phyloP scores from a whole-genome alignment of 2,113 vertebrate genomes.

The Capreolus pygargus region DNA sequence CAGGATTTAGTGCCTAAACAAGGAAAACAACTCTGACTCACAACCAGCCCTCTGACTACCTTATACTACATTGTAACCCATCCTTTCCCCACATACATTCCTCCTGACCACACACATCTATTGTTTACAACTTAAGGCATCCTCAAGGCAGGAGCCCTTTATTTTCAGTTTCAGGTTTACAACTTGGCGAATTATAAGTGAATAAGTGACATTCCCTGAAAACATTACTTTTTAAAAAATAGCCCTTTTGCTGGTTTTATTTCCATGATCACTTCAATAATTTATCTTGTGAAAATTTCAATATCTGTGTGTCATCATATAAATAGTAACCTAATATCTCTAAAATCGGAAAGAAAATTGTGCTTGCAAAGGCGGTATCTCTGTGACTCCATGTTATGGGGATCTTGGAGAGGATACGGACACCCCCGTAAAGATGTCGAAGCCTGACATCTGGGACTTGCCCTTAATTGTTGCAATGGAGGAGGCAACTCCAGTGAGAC shows the following conservation, averaged over 20 bases:
- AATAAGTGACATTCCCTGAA: background rate
- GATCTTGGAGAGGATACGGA: rapidly evolving
- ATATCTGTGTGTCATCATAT: background rate
- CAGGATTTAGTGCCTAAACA: background rate
- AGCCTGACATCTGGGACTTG: too few relatives aligned
- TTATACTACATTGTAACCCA: background rate
- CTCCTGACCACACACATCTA: background rate
- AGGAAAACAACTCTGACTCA: background rate
- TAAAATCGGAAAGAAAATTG: background rate
- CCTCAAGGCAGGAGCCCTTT: background rate
- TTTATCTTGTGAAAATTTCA: background rate
- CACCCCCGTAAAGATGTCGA: rapidly evolving
- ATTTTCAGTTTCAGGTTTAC: background rate
- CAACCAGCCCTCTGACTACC: background rate
- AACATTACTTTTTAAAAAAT: background rate
- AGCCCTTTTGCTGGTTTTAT: background rate
- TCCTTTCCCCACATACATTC: background rate
- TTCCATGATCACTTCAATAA: background rate
- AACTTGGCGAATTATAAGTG: background rate
- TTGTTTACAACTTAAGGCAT: background rate
- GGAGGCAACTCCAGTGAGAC: background rate
- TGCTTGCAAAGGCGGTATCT: background rate
- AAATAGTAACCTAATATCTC: background rate
- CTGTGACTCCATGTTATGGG: background rate
- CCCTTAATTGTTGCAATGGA: background rate